Evolutionary conservation across 2,888 invertebrate genomes (phyloP), one percentile per base, ranked within the genome.

Genomic region (Drosophila prostipennis): DNA sequence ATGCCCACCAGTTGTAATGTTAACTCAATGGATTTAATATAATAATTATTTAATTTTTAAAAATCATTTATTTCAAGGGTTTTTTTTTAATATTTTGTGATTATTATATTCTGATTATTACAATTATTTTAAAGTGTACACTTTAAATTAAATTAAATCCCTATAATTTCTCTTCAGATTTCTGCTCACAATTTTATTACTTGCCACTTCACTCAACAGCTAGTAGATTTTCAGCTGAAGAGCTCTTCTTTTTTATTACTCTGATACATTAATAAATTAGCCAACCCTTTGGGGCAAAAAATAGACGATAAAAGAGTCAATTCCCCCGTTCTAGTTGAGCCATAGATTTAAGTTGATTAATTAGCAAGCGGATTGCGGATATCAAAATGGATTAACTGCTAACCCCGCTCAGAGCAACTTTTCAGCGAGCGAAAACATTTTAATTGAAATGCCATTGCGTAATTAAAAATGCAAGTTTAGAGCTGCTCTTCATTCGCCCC

Each of bases 331-430:
- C 45, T 32, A 46, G 11, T 59, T 46, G 13, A 55, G 59, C 61
- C 49, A 55, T 54, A 51, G 42, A 56, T 46, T 77, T 65, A 79
- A 82, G 72, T 68, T 74, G 77, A 82, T 82, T 79, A 79, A 82
- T 77, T 72, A 79, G 74, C 74, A 53, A 69, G 72, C 80, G 72
- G 64, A 77, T 77, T 79, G 64, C 58, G 57, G 72, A 79, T 49
- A 74, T 77, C 10, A 60, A 46, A 69, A 72, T 77, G 74, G 68
- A 74, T 74, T 61, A 77, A 51, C 45, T 45, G 19, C 7, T 3
- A 6, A 10, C 36, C n/a, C 37, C 13, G 4, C 34, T 11, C n/a
- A 7, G 8, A 16, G 16, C 42, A 40, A 13, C 49, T 42, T 19
- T 68, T 19, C 19, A 19, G 19, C 19, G 19, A 19, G 19, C 19